Percentiles rank a stretch among this genome's conserved stretches.
Evolutionary conservation across 2,113 vertebrate species (phyloP).

Genomic region (Pelmatolapia mariae): DNA sequence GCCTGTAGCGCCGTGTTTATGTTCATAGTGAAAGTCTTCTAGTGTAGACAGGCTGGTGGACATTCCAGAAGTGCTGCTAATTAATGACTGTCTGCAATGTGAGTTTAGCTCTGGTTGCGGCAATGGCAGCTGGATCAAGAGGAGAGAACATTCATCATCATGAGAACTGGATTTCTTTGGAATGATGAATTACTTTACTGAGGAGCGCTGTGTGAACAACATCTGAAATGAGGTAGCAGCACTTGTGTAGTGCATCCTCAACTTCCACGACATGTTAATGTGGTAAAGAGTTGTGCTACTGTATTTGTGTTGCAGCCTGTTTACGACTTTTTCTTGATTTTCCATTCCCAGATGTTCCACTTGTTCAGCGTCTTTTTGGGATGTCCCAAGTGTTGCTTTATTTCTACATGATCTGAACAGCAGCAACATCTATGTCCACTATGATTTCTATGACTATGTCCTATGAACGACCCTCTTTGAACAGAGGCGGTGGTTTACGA

Average conservation of each 20-base stretch:
- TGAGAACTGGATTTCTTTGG: background rate
- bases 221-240: background rate
- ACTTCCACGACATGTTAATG: background rate
- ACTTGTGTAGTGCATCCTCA: background rate
- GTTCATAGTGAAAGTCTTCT: background rate
- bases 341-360: background rate
- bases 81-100: background rate
- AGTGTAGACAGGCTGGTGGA: background rate
- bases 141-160: background rate
- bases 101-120: background rate
- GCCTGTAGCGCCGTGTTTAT: background rate
- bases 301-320: background rate
- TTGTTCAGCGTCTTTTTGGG: background rate
- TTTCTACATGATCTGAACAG: background rate
- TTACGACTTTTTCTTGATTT: background rate
- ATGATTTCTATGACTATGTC: too few species aligned
- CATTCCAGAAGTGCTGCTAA: background rate
- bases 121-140: background rate
- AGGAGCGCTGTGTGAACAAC: background rate
- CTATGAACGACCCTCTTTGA: too few species aligned
- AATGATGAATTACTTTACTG: background rate
- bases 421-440: background rate
- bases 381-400: background rate
- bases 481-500: too few species aligned
- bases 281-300: background rate